Base-by-base conservation (phyloP, 2,797 vertebrate genomes). In the Epinephelus coioides region DNA sequence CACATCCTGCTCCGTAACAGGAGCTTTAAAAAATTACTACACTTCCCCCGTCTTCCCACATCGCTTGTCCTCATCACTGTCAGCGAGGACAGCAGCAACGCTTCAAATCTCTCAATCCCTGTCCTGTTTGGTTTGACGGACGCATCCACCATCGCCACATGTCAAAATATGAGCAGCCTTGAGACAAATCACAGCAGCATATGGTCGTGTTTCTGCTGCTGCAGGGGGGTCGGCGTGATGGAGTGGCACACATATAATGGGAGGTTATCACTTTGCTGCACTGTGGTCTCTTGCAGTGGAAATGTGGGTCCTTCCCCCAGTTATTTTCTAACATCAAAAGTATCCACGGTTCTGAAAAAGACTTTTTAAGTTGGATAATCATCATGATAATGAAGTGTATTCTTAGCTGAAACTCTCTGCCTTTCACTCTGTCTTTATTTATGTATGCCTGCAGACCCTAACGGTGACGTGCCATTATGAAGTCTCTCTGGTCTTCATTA, bases 401-500 rank as follows among this genome's bases (percentile, higher is more conserved):
- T 79, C 61, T 76, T 43, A 78, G 70, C 69, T 55, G 59, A 74
- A 69, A 68, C 61, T 40, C 38, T 77, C 56, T 81, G 50, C 54
- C 59, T 49, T 65, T 76, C 73, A 69, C 38, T 47, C 15, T 8
- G 13, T 71, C 66, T 85, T 76, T 50, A 86, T 88, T 80, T 61
- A 74, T 85, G 77, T 69, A 71, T 86, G 84, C 80, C 88, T 47
- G 56, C 47, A 12, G 84, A 79, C 70, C 73, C 88, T 78, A 13
- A 59, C 73, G 62, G 61, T 85, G 79, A 82, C 44, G 38, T 51
- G 62, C 10, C 21, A 71, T 72, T 64, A 43, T 40, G 70, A 86
- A 78, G 81, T 94, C 92, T 94, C 92, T 68, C 76, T 80, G 87
- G 94, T 93, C 88, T 88, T 93, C 90, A 92, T 94, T 93, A 92